Base-by-base conservation (phyloP, 1,140 invertebrate genomes). In the Drosophila lacertosa region DNA sequence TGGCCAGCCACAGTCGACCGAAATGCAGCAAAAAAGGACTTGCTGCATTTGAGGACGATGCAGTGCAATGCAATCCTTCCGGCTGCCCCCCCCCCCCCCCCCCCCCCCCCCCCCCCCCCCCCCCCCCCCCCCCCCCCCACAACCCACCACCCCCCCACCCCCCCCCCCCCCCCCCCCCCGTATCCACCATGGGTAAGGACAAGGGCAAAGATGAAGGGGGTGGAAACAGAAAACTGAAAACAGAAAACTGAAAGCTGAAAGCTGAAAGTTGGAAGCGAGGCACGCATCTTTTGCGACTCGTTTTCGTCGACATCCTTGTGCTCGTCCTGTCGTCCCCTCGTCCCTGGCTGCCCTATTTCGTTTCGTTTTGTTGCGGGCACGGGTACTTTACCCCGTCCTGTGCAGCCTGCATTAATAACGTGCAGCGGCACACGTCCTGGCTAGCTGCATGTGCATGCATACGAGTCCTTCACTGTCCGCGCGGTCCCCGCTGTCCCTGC, bases 231-330 rank as follows among this genome's bases (percentile, higher is more conserved):
- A n/a, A n/a, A n/a, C n/a, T n/a, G 18, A 20, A 7, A 42, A 42
- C 40, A 1, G 16, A 42, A 42, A 22, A 9, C 35, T 39, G 13
- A 39, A 15, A 29, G n/a, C n/a, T n/a, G 6, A 39, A 13, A 40
- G 9, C 39, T 40, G 32, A n/a, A 55, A 24, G 48, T 48, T 16
- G 35, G 15, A 47, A 37, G 9, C 54, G 55, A 51, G 50, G 69
- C 55, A 72, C 69, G 69, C 69, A 72, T 72, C 69, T 72, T 72
- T 60, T 71, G 45, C 47, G 47, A 50, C 35, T 44, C 64, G 35
- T 60, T 6, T 50, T 51, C 45, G 15, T 16, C 2, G 40, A 11
- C 7, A 20, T 18, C 26, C 11, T 18, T 24, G 7, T 48, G 44
- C 11, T 33, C 33, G 45, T 40, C 10, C 26, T 26, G n/a, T n/a